phyloP scores from a whole-genome alignment of 2,888 invertebrate genomes.

The Thyatira batis region DNA sequence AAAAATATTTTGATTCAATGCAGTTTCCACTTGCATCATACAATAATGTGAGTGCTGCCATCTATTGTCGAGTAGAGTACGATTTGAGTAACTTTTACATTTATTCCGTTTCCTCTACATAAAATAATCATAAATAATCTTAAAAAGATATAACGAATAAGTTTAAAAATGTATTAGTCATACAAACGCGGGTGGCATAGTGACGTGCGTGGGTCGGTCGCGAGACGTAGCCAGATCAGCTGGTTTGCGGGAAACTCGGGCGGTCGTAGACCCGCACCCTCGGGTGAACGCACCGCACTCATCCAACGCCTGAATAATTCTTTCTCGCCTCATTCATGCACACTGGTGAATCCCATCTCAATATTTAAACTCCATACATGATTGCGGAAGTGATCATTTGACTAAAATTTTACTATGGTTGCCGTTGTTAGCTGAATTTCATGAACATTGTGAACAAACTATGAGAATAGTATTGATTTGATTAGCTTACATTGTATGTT shows the following conservation, averaged over 20 bases:
- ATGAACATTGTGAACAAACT: too few relatives aligned
- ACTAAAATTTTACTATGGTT: slow-evolving; percentile 22
- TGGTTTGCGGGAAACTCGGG: slow-evolving; percentile 64
- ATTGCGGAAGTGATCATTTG: slow-evolving; percentile 68
- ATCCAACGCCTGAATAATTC: slow-evolving; percentile 73
- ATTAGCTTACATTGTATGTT: too few relatives aligned
- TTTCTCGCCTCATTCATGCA: slow-evolving; percentile 68
- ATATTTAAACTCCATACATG: slow-evolving; percentile 59
- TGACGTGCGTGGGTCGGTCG: slow-evolving; percentile 38
- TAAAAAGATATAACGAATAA: slow-evolving; percentile 48
- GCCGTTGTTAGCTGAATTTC: not conserved
- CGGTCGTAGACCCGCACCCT: slow-evolving; percentile 67
- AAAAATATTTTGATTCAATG: not conserved
- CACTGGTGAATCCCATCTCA: slow-evolving; percentile 66
- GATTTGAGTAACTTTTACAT: not conserved
- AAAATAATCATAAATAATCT: slow-evolving; percentile 14
- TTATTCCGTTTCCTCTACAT: not conserved
- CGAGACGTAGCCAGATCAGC: slow-evolving; percentile 56
- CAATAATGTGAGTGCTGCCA: not conserved
- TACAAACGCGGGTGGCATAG: slow-evolving; percentile 34
- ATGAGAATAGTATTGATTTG: too few relatives aligned
- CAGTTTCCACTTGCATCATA: not conserved
- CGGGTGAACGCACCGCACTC: slow-evolving; percentile 61
- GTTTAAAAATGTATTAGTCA: slow-evolving; percentile 52
- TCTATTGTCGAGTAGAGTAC: not conserved